Evolutionary conservation across 2,797 vertebrate species (phyloP), one percentile per base, ranked within the genome.

Genomic region (Trachops cirrhosus): DNA sequence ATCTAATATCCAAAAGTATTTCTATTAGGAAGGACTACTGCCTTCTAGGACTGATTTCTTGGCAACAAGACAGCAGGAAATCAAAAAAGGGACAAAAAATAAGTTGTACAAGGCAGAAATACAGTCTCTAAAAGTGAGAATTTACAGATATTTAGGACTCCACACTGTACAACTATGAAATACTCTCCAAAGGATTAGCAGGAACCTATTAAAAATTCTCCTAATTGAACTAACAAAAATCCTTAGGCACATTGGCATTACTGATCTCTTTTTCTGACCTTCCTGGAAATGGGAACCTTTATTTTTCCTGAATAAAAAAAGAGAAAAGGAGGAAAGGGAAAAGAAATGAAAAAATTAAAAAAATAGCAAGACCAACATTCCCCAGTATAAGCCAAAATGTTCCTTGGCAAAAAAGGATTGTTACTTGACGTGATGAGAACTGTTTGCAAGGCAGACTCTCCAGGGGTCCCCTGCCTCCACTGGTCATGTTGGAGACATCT

Each of bases 11-110:
- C 52, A 2, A 50, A 67, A 86, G 29, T 18, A 54, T 78, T 77
- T 71, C 34, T 86, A 74, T 52, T 77, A 86, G 75, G 52, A 90
- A 67, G 6, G 29, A 21, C 3, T 29, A 24, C 9, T 88, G n/a
- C 12, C 19, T 71, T 88, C 73, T 86, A 89, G 24, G 22, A 46
- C 39, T 82, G 44, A 86, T 71, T 89, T 34, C 11, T 80, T 89
- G 57, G 10, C n/a, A 90, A 78, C 37, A 10, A 93, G 67, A 77
- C 10, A 21, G 7, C 15, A 78, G 6, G 12, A 84, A 79, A 67
- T 84, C 48, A 89, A 34, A 70, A 82, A 32, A n/a, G 34, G 41
- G 22, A 71, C n/a, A 74, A 78, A 39, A 57, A 79, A 79, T 8
- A 26, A 57, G 26, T 91, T 79, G 4, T 34, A 52, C 0, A 39